These are phyloP conservation scores for Acanthosepion esculentum DNA, from an alignment of 2,888 invertebrate genomes.

Conservation along the genomic window DNA sequence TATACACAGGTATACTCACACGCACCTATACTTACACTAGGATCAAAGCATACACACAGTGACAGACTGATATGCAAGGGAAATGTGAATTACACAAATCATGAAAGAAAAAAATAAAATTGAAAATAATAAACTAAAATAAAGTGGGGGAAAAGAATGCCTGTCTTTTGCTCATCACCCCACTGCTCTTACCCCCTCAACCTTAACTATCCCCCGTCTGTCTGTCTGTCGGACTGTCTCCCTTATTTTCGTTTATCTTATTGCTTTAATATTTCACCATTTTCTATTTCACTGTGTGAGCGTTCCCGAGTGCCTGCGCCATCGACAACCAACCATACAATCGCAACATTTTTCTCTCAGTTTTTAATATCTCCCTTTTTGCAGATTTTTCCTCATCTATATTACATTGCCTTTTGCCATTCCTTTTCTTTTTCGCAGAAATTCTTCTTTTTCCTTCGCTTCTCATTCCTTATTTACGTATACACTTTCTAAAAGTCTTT, in stretches of 20 bases:
- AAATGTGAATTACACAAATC: neutral
- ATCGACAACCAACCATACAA: neutral
- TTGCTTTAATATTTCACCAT: slow-evolving; percentile 33
- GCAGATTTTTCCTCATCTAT: neutral
- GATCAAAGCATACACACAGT: neutral
- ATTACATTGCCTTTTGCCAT: neutral
- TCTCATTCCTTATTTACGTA: neutral
- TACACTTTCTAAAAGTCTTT: too few relatives aligned
- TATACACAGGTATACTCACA: neutral
- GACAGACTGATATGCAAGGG: slow-evolving; percentile 14
- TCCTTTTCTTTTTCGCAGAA: neutral
- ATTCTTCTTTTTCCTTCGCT: neutral
- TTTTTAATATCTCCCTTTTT: neutral
- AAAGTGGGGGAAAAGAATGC: slow-evolving; percentile 18
- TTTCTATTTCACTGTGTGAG: neutral
- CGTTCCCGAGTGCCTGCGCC: neutral
- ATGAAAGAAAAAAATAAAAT: slow-evolving; percentile 12
- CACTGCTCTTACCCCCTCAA: neutral
- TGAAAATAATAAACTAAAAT: slow-evolving; percentile 23
- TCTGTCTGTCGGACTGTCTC: slow-evolving; percentile 3
- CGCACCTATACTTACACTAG: neutral
- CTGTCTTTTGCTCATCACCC: neutral
- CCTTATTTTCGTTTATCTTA: slow-evolving; percentile 33
- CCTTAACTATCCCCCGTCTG: neutral
- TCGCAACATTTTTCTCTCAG: neutral